Base-by-base conservation (phyloP, 2,888 invertebrate genomes). In the Cyclophora punctaria region DNA sequence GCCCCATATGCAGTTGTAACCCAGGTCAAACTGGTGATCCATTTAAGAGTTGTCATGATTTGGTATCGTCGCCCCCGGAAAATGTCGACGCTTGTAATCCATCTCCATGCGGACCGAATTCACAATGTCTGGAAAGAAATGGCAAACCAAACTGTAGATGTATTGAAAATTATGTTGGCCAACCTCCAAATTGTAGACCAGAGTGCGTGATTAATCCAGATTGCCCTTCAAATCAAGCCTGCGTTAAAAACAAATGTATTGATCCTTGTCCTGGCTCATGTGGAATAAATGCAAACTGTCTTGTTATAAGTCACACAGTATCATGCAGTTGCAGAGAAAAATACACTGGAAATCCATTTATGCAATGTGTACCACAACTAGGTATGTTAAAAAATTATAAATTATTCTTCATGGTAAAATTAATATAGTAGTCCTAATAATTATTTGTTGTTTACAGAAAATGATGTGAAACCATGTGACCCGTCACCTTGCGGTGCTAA, bases 401-500 rank as follows among this genome's bases (percentile, higher is more conserved):
- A 20, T 20, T 20, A 20, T 20, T 20, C 20, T 20, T 20, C 20
- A 20, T 20, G 20, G 20, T 20, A 20, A 20, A 20, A 20, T 20
- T 20, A 20, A 20, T 20, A 20, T 20, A 20, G 20, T 20, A 20
- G 20, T 20, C 20, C 20, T 20, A 20, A 20, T 20, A 20, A 20
- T 20, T 20, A 20, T 20, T 20, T 20, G 20, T 20, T 20, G 20
- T 20, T 20, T 83, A 40, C 75, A 90, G 91, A 89, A 61, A 90
- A 91, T 68, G 83, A 89, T 43, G 75, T 90, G 3, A 93, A 93
- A 66, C 95, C 95, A 0, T 96, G 96, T 71, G 93, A 95, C 71
- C 95, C 96, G 48, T 95, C 95, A 40, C 96, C 96, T 1, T 97
- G 97, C 73, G 97, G 96, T 41, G 83, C 94, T 1, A 97, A 96